Conservation (phyloP, 2,888 invertebrate genomes). For the Diploptera punctata region DNA sequence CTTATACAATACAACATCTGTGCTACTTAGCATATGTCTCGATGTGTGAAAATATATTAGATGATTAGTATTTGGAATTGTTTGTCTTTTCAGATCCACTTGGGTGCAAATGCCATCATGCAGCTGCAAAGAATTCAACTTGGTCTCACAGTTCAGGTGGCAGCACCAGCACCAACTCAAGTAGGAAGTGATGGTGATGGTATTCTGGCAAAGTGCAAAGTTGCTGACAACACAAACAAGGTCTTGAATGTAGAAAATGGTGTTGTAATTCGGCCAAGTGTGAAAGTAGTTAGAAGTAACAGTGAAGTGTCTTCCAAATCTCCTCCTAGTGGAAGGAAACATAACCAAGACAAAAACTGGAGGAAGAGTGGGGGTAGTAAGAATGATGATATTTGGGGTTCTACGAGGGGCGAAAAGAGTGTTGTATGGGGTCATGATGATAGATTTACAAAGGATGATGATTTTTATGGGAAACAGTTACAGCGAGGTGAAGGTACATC, state of each 20-base stretch:
- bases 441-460: slow-evolving; percentile 12
- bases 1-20: no score
- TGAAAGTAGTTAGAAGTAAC: not conserved
- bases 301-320: not conserved
- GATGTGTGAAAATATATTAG: no score
- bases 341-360: not conserved
- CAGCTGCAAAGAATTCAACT: not conserved
- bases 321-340: not conserved
- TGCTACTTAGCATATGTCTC: no score
- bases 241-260: not conserved
- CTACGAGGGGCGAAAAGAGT: not conserved
- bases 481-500: slow-evolving; percentile 8
- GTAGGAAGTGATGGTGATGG: not conserved
- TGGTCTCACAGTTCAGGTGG: not conserved
- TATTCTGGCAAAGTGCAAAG: not conserved
- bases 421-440: slow-evolving; percentile 13
- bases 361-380: not conserved
- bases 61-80: no score
- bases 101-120: slow-evolving; percentile 6
- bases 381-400: slow-evolving; percentile 14
- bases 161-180: not conserved
- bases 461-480: slow-evolving; percentile 6
- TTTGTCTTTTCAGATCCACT: not conserved
- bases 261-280: not conserved
- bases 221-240: not conserved